Percentiles rank a stretch among this genome's conserved stretches.
phyloP scores from a whole-genome alignment of 2,888 invertebrate species.

The Parnassius orleans region DNA sequence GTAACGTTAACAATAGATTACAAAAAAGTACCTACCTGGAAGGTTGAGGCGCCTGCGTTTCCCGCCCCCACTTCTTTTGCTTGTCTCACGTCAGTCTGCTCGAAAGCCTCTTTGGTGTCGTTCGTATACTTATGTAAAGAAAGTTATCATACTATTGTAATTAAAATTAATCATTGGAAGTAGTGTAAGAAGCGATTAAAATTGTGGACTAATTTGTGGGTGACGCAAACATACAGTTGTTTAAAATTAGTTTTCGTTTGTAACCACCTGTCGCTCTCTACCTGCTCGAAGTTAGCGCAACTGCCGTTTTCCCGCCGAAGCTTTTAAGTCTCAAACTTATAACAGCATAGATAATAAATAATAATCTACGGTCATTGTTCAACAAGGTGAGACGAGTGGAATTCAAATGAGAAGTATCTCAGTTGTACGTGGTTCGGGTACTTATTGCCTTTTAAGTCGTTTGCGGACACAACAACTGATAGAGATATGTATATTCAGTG shows the following conservation, averaged over 20 bases:
- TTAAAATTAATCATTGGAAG: slow-evolving; percentile 9
- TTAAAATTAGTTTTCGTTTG: slow-evolving; percentile 35
- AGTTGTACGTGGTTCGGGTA: slow-evolving; percentile 66
- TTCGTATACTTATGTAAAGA: slow-evolving; percentile 41
- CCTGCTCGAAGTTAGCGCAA: slow-evolving; percentile 38
- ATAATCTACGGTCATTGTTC: slow-evolving; percentile 44
- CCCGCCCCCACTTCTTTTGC: slow-evolving; percentile 55
- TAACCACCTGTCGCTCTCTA: slow-evolving; percentile 56
- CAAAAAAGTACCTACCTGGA: slow-evolving; percentile 72
- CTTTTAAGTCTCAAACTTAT: slow-evolving; percentile 25
- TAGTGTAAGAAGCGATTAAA: slow-evolving; percentile 25
- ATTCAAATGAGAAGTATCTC: slow-evolving; percentile 65
- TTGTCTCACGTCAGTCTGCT: slow-evolving; percentile 56
- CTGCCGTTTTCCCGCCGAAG: slow-evolving; percentile 68
- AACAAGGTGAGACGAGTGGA: slow-evolving; percentile 46
- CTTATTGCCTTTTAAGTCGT: slow-evolving; percentile 67
- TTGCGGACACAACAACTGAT: slow-evolving; percentile 46
- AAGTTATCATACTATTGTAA: slow-evolving; percentile 6
- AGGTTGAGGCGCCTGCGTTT: slow-evolving; percentile 54
- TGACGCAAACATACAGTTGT: slow-evolving; percentile 50
- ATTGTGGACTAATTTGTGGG: slow-evolving; percentile 42
- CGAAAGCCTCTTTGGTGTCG: slow-evolving; percentile 55
- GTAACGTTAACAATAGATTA: slow-evolving; percentile 73
- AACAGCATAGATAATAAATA: slow-evolving; percentile 7
- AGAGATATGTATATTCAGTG: slow-evolving; percentile 60